Evolutionary conservation across 1,140 invertebrate species (phyloP).

Genomic region (Uloborus diversus): DNA sequence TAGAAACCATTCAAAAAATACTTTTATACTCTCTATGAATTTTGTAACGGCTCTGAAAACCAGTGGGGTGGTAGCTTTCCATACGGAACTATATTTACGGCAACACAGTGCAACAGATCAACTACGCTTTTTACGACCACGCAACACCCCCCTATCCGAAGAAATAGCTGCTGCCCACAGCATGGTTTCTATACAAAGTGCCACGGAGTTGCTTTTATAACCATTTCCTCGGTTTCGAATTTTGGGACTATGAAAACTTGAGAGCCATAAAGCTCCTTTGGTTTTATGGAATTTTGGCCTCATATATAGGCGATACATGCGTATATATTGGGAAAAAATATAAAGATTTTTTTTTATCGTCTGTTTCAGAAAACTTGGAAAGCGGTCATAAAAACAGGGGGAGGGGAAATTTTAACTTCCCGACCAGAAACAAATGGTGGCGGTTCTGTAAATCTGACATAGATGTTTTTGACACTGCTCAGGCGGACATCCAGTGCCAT

Average conservation of each 20-base stretch:
- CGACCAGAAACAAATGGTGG: slow-evolving; percentile 1
- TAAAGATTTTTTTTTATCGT: no score
- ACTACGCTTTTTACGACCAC: slow-evolving; percentile 19
- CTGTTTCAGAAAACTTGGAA: neutral
- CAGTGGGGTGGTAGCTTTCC: neutral
- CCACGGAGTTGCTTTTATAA: neutral
- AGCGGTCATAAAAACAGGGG: slow-evolving; percentile 19
- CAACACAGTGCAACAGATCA: slow-evolving; percentile 9
- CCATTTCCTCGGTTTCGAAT: neutral
- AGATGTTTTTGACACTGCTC: slow-evolving; percentile 21
- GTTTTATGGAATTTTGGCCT: slow-evolving; percentile 15
- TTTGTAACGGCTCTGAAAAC: slow-evolving; percentile 6
- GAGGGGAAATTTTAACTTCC: neutral
- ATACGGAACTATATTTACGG: slow-evolving; percentile 9
- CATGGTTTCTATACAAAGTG: neutral
- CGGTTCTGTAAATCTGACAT: neutral
- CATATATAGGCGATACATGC: neutral
- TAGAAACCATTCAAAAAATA: neutral
- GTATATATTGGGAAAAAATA: neutral
- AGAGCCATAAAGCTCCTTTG: slow-evolving; percentile 20
- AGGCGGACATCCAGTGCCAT: neutral
- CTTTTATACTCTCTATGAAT: slow-evolving; percentile 33
- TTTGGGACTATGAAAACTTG: neutral
- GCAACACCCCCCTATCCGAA: neutral
- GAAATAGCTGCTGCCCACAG: neutral